A percentile compares a stretch with the other conserved stretches of the same genome.
phyloP scores from a whole-genome alignment of 2,797 vertebrate genomes.

The Sebastiscus albofasciatus region DNA sequence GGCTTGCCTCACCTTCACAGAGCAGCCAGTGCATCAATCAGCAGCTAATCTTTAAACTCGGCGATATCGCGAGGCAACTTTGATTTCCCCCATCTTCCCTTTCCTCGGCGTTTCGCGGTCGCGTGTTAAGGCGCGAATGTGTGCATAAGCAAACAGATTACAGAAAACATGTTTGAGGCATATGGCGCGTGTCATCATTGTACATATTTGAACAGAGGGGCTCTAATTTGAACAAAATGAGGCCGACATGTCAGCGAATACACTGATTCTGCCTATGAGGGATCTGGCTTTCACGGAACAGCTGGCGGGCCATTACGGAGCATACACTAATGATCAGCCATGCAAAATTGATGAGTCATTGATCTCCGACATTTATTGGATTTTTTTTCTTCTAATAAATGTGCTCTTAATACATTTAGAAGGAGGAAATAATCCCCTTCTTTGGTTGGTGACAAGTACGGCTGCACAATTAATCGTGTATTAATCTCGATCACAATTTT shows the following conservation, averaged over 20 bases:
- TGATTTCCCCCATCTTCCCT: background rate
- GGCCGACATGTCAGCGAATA: conserved; percentile 48
- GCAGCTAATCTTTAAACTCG: conserved; percentile 46
- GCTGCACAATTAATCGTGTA: background rate
- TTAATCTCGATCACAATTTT: too few species aligned
- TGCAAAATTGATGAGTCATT: conserved; percentile 80
- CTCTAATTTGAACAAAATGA: conserved; percentile 66
- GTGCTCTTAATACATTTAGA: conserved; percentile 18
- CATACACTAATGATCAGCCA: conserved; percentile 74
- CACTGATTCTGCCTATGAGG: conserved; percentile 53
- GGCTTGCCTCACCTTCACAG: conserved; percentile 71
- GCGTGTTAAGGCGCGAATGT: background rate
- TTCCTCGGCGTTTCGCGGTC: background rate
- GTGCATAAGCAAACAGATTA: conserved; percentile 38
- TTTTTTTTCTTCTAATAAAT: conserved; percentile 48
- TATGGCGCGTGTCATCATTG: conserved; percentile 18
- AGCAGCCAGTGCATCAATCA: conserved; percentile 58
- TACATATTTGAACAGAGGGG: conserved; percentile 59
- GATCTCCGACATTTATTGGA: conserved; percentile 56
- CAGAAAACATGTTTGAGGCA: conserved; percentile 24
- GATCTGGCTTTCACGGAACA: conserved; percentile 72
- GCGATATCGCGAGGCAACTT: conserved; percentile 22
- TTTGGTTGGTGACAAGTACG: background rate
- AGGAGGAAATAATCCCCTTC: background rate
- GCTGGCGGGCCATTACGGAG: conserved; percentile 73